Evolutionary conservation across 1,140 invertebrate species (phyloP).

Genomic region (Subanguina moxae): DNA sequence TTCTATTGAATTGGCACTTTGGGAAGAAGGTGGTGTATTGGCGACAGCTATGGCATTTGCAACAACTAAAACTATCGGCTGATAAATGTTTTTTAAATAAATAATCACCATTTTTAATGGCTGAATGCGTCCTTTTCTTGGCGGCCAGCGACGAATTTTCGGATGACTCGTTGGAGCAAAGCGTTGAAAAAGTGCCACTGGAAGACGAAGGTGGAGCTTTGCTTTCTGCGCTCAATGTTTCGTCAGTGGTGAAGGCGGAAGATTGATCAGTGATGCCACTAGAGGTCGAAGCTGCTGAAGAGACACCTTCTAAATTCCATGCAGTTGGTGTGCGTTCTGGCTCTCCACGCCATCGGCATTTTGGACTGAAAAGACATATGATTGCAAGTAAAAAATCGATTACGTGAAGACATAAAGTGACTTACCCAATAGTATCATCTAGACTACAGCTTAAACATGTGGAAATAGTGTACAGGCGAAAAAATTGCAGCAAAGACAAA

Average conservation of each 20-base stretch:
- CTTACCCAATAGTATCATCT: constrained; percentile 7
- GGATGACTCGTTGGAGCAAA: neutral
- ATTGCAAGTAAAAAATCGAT: too few relatives aligned
- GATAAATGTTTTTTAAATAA: too few relatives aligned
- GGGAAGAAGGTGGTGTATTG: neutral
- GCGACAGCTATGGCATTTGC: neutral
- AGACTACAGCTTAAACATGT: constrained; percentile 28
- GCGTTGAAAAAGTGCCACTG: neutral
- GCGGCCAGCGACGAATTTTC: neutral
- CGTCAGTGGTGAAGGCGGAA: neutral
- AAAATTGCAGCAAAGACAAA: constrained; percentile 46
- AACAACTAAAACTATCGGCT: neutral
- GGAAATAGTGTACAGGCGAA: constrained; percentile 53
- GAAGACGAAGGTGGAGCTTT: neutral
- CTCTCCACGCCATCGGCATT: constrained; percentile 5
- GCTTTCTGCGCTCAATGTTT: neutral
- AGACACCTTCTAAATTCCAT: neutral
- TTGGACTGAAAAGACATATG: neutral
- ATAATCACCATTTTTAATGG: too few relatives aligned
- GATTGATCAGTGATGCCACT: too few relatives aligned
- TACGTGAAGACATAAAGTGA: too few relatives aligned
- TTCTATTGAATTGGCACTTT: neutral
- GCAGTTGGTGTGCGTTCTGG: neutral
- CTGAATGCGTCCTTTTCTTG: neutral
- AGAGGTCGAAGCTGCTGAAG: neutral